Evolutionary conservation across 2,113 vertebrate genomes (phyloP), one percentile per base, ranked within the genome.

Genomic region (Pica pica): DNA sequence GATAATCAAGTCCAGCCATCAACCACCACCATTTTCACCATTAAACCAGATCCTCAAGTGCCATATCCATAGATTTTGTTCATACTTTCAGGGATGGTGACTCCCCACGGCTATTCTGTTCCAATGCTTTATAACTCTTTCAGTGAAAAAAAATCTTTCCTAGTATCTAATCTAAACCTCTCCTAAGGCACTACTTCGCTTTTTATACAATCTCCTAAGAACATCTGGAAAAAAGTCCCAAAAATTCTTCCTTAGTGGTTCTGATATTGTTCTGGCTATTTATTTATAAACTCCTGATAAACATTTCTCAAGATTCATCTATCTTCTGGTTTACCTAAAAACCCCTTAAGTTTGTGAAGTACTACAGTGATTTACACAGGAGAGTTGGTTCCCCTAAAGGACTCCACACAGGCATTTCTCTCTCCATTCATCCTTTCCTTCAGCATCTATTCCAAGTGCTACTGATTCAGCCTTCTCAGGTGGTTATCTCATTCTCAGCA

Each of bases 331-430:
- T 93, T 70, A 53, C 19, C n/a, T 76, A 79, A 75, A 42, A 70
- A 53, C 27, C 22, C 35, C 22, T 59, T 63, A 37, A 37, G 5
- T 49, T 30, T 73, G 13, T 56, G 33, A 93, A 60, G 39, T 44
- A 64, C 26, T 60, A 33, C 46, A 69, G n/a, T 67, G n/a, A 79
- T 53, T 79, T 57, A 65, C 23, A 53, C 20, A 50, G 22, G 14
- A 82, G 10, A 77, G 50, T 39, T 20, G 59, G 10, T 24, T 82
- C 39, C 16, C 15, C 49, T 76, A 19, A 79, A 88, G 46, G 55
- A 37, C 10, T 74, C 22, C 26, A 42, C 31, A 41, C 0, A 1
- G 4, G 23, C 0, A 0, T 47, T 77, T 68, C 53, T 73, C 44
- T 47, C 53, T 55, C 35, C 44, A 42, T 91, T 87, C 2, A 1